These are phyloP conservation scores for Acromyrmex charruanus DNA, from an alignment of 1,140 invertebrate species.

Conservation along the genomic window DNA sequence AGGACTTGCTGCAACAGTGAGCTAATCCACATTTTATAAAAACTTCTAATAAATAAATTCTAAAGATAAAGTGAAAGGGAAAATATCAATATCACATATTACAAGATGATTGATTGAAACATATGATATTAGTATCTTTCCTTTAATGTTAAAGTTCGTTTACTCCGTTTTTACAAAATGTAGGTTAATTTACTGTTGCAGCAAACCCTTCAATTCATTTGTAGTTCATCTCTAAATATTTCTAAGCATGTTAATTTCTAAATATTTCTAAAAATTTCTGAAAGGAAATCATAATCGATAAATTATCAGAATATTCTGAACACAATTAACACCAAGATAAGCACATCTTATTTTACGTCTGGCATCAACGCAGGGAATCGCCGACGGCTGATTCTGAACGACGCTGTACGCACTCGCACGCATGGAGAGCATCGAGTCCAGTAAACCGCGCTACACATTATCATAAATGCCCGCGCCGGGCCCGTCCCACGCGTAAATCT, in stretches of 20 bases:
- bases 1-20: too few species aligned
- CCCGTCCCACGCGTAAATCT: conserved; percentile 86
- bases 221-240: not conserved
- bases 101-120: too few species aligned
- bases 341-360: not conserved
- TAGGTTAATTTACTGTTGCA: too few species aligned
- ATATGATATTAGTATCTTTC: too few species aligned
- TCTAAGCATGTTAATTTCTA: too few species aligned
- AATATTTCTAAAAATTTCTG: not conserved
- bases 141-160: too few species aligned
- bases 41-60: too few species aligned
- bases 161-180: too few species aligned
- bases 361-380: not conserved
- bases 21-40: too few species aligned
- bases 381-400: conserved; percentile 20
- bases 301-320: not conserved
- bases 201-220: too few species aligned
- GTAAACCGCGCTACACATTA: conserved; percentile 83
- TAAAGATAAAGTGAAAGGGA: too few species aligned
- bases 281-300: not conserved
- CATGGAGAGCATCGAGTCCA: conserved; percentile 75
- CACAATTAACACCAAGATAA: not conserved
- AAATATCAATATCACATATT: too few species aligned
- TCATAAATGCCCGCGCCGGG: conserved; percentile 84
- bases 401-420: conserved; percentile 51